A percentile compares a stretch with the other conserved stretches of the same genome.
phyloP scores from a whole-genome alignment of 37 sponge, comb jelly and placozoan species.

The Hexactinellida sp. region DNA sequence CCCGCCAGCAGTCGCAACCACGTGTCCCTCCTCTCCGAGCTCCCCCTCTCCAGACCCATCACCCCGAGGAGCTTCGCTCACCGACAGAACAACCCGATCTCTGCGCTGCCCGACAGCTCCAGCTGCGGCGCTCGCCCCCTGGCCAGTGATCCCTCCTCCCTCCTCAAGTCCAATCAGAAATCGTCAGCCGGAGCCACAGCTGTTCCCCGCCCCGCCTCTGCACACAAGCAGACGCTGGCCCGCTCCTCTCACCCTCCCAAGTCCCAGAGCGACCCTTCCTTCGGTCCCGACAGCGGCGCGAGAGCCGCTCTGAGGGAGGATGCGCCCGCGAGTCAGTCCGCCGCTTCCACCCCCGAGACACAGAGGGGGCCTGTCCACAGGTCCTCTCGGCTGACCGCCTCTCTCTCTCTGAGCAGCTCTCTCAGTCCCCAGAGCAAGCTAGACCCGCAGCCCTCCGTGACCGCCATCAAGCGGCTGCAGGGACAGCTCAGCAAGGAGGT shows the following conservation, averaged over 20 bases:
- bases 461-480: not conserved
- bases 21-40: not conserved
- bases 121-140: not conserved
- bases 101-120: not conserved
- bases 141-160: not conserved
- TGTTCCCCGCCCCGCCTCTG: not conserved
- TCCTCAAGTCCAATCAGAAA: not conserved
- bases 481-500: conserved; percentile 1
- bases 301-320: not conserved
- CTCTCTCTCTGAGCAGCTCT: not conserved
- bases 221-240: not conserved
- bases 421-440: not conserved
- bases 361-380: not conserved
- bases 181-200: not conserved
- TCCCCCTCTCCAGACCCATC: not conserved
- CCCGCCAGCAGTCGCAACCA: not conserved
- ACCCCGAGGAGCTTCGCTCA: not conserved
- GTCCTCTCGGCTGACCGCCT: not conserved
- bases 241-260: not conserved
- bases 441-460: conserved; percentile 6
- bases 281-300: not conserved
- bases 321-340: not conserved
- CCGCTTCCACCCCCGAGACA: not conserved
- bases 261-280: not conserved
- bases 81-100: not conserved